Conservation (phyloP, 2,113 vertebrate genomes). For the Rhinopomastus cyanomelas region DNA sequence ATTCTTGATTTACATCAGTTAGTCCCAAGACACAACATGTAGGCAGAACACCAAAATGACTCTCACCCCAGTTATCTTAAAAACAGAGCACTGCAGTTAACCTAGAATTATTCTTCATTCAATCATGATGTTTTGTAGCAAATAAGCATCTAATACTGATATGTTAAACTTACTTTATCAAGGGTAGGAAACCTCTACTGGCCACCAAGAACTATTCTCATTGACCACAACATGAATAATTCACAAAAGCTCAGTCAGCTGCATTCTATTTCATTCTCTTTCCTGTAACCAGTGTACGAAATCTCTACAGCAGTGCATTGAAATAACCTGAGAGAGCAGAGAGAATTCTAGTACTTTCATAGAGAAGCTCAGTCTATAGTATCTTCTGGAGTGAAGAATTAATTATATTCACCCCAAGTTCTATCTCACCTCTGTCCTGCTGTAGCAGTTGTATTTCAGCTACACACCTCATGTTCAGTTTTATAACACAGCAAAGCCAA, state of each 20-base stretch:
- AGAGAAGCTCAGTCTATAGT: not conserved
- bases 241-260: constrained; percentile 18
- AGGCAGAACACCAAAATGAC: not conserved
- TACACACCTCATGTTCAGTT: not conserved
- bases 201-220: not conserved
- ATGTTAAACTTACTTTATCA: not conserved
- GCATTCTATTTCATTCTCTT: not conserved
- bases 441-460: not conserved
- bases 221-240: constrained; percentile 36
- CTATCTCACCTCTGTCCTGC: not conserved
- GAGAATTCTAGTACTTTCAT: not conserved
- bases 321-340: not conserved
- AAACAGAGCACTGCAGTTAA: not conserved
- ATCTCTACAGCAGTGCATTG: not conserved
- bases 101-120: not conserved
- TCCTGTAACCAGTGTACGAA: not conserved
- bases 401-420: not conserved
- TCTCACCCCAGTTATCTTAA: not conserved
- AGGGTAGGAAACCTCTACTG: constrained; percentile 13
- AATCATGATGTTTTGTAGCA: not conserved
- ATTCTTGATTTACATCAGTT: not conserved
- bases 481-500: not conserved
- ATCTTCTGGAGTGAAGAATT: not conserved
- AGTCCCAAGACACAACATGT: not conserved
- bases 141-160: not conserved